Evolutionary conservation across 2,888 invertebrate species (phyloP).

Genomic region (Tetrapedia diversipes): DNA sequence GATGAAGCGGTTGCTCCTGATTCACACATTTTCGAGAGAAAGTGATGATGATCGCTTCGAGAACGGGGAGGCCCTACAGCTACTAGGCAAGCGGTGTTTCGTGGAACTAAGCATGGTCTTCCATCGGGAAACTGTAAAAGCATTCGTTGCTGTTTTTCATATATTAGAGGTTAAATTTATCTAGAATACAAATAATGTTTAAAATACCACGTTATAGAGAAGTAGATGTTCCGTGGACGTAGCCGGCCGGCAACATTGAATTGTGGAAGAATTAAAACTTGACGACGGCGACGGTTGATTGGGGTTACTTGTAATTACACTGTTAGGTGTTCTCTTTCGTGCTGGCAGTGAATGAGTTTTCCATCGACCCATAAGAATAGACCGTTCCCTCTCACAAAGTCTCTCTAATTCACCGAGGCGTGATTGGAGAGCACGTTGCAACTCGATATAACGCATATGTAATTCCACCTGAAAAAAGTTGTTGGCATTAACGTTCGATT

Average conservation of each 20-base stretch:
- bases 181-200: background rate
- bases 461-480: constrained; percentile 88
- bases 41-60: constrained; percentile 87
- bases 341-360: constrained; percentile 95
- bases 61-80: constrained; percentile 88
- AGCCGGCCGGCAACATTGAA: constrained; percentile 89
- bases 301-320: constrained; percentile 79
- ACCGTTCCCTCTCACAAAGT: constrained; percentile 91
- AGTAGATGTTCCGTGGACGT: constrained; percentile 90
- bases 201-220: constrained; percentile 80
- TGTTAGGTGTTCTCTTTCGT: constrained; percentile 89
- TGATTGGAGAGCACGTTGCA: constrained; percentile 92
- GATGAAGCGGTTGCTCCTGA: constrained; percentile 79
- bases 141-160: background rate
- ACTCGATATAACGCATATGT: constrained; percentile 95
- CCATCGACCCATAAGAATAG: constrained; percentile 93
- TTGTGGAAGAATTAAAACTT: constrained; percentile 77
- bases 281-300: constrained; percentile 77
- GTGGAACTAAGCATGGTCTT: constrained; percentile 80
- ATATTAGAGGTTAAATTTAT: background rate
- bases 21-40: constrained; percentile 85
- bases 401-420: constrained; percentile 94
- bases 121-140: constrained; percentile 79
- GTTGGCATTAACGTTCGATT: background rate
- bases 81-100: constrained; percentile 89